Conservation (phyloP, 2,113 vertebrate species). For the Lathamus discolor region DNA sequence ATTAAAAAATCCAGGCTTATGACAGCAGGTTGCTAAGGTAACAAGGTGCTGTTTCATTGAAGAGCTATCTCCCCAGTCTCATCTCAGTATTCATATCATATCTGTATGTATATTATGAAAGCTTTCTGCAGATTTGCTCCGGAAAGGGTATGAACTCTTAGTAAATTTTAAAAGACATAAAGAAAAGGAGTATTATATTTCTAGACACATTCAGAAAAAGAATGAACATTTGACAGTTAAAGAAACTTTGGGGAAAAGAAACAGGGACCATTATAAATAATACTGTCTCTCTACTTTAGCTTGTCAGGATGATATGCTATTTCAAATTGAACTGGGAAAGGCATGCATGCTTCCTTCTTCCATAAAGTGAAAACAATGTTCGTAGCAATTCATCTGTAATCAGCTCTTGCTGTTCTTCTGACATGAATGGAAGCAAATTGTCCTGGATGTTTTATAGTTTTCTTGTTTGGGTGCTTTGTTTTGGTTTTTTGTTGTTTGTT, state of each 20-base stretch:
- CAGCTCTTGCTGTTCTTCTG: not conserved
- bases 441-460: not conserved
- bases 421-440: not conserved
- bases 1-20: not conserved
- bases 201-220: not conserved
- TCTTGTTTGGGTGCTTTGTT: not conserved
- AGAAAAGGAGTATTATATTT: not conserved
- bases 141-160: not conserved
- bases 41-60: not conserved
- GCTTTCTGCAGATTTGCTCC: not conserved
- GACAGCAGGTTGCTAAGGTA: conserved; percentile 9
- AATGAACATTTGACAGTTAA: not conserved
- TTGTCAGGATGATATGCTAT: not conserved
- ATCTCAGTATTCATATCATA: not conserved
- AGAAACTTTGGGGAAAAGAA: not conserved
- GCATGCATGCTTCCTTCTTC: not conserved
- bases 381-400: not conserved
- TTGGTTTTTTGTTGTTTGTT: not conserved
- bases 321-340: not conserved
- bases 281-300: not conserved
- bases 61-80: not conserved
- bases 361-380: not conserved
- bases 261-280: not conserved
- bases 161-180: not conserved
- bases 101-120: not conserved